Conservation (phyloP, 2,797 vertebrate genomes). For the Chrysolophus pictus region DNA sequence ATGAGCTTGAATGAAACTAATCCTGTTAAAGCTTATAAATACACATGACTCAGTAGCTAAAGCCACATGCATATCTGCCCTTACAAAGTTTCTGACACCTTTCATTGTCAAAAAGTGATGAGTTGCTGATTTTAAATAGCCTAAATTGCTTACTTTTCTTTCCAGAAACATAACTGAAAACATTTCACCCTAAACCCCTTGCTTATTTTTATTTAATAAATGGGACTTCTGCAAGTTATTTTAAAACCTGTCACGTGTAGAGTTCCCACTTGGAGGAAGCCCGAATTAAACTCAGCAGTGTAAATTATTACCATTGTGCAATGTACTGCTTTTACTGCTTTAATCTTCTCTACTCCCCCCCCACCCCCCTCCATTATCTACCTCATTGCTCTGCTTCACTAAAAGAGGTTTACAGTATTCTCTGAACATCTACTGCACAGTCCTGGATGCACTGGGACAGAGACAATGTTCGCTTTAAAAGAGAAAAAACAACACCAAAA, state of each 20-base stretch:
- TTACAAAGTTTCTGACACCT: conserved; percentile 27
- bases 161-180: conserved; percentile 23
- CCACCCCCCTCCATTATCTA: background rate
- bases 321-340: background rate
- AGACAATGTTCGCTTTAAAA: background rate
- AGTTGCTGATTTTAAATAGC: background rate
- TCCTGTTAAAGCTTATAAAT: conserved; percentile 52
- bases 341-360: fast-evolving
- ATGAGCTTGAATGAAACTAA: conserved; percentile 43
- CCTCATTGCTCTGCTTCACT: background rate
- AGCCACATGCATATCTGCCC: background rate
- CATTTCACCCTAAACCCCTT: background rate
- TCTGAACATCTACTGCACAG: background rate
- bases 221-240: background rate
- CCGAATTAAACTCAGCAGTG: background rate
- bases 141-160: background rate
- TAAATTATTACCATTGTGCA: background rate
- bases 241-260: background rate
- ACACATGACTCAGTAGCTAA: conserved; percentile 52
- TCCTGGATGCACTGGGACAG: background rate
- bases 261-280: background rate
- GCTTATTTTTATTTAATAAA: background rate
- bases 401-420: background rate
- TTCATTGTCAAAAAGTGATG: conserved; percentile 24
- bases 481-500: no score